A percentile compares a stretch with the other conserved stretches of the same genome.
phyloP scores from a whole-genome alignment of 1,140 invertebrate genomes.

The Eumaeus atala region DNA sequence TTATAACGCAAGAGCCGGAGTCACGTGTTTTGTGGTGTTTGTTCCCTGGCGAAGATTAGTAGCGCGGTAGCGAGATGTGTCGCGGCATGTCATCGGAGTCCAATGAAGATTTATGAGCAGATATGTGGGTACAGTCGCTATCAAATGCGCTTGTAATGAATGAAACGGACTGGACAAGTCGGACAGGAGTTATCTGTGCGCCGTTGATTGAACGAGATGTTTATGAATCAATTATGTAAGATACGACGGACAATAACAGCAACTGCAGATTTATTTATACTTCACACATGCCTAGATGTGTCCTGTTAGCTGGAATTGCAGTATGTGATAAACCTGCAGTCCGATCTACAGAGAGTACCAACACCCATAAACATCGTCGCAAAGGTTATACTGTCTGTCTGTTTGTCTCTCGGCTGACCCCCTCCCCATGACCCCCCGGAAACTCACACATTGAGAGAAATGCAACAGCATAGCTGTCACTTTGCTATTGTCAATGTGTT shows the following conservation, averaged over 20 bases:
- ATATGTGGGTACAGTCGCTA: conserved; percentile 38
- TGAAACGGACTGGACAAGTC: conserved; percentile 6
- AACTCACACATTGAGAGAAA: no score
- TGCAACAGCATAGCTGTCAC: no score
- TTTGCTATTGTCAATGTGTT: no score
- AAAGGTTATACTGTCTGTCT: no score
- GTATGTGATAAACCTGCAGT: not conserved
- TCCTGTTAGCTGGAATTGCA: no score
- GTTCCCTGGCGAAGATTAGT: conserved; percentile 25
- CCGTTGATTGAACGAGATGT: not conserved
- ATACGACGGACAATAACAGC: no score
- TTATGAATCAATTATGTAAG: not conserved
- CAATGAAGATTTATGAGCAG: conserved; percentile 72
- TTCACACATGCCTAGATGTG: no score
- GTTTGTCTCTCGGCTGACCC: no score
- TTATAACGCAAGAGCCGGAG: conserved; percentile 20
- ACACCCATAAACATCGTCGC: no score
- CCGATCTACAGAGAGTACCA: not conserved
- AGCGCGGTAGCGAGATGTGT: conserved; percentile 69
- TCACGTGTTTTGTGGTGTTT: conserved; percentile 34
- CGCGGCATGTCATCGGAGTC: conserved; percentile 69
- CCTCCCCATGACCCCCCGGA: no score
- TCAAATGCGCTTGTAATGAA: conserved; percentile 9
- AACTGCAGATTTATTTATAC: no score
- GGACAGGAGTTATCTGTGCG: conserved; percentile 8